Conservation (phyloP, 2,797 vertebrate genomes). For the Scolopax rusticola region DNA sequence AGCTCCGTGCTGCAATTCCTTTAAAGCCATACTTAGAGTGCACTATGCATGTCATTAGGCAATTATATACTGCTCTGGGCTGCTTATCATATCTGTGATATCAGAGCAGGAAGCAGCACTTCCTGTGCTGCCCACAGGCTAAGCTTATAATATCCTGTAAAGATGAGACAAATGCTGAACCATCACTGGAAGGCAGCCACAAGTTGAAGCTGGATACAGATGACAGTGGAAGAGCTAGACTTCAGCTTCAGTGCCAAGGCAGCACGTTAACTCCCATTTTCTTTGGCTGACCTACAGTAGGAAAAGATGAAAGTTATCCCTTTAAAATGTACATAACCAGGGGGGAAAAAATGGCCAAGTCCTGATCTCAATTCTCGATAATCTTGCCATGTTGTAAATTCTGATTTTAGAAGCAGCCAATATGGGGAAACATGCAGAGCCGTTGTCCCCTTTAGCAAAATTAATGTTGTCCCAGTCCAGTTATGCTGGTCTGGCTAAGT, state of each 20-base stretch:
- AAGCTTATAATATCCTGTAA: not conserved
- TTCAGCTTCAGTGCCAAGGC: not conserved
- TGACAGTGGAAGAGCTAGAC: not conserved
- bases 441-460: not conserved
- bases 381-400: not conserved
- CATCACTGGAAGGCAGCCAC: not conserved
- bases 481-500: not conserved
- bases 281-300: not conserved
- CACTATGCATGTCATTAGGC: not conserved
- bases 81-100: not conserved
- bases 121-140: not conserved
- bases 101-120: not conserved
- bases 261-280: fast-evolving
- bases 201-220: not conserved
- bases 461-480: not conserved
- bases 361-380: not conserved
- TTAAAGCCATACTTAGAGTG: not conserved
- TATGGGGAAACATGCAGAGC: not conserved
- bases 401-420: not conserved
- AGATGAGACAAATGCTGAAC: not conserved
- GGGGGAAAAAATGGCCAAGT: not conserved
- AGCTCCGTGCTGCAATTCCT: not conserved
- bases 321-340: not conserved
- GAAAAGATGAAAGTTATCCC: not conserved
- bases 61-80: not conserved